phyloP scores from a whole-genome alignment of 2,888 invertebrate species.

The Callyntrura guangdongensis region DNA sequence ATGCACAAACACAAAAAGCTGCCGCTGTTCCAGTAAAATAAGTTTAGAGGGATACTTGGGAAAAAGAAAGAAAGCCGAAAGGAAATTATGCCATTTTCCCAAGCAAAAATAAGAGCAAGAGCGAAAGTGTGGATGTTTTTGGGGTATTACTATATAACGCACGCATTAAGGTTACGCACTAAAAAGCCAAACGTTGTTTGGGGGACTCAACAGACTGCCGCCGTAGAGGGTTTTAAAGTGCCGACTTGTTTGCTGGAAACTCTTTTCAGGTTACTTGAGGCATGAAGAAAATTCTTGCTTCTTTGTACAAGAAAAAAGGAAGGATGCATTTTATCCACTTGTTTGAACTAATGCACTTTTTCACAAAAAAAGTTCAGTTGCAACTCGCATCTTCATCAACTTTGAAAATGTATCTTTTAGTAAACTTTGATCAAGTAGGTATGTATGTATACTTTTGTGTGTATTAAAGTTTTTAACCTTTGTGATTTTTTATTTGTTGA shows the following conservation, averaged over 20 bases:
- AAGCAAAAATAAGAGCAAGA: background rate
- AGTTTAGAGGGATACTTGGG: slow-evolving; percentile 45
- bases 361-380: slow-evolving; percentile 4
- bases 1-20: slow-evolving; percentile 77
- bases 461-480: background rate
- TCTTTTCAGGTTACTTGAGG: slow-evolving; percentile 54
- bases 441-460: background rate
- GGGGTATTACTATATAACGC: background rate
- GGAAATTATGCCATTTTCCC: slow-evolving; percentile 55
- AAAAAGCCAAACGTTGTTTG: slow-evolving; percentile 47
- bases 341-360: slow-evolving; percentile 56
- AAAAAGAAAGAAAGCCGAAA: slow-evolving; percentile 3
- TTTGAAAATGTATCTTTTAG: background rate
- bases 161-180: background rate
- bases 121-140: background rate
- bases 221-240: slow-evolving; percentile 44
- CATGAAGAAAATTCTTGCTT: slow-evolving; percentile 66
- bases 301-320: slow-evolving; percentile 28
- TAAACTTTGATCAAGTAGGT: background rate
- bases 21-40: slow-evolving; percentile 11
- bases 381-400: background rate
- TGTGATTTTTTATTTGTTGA: slow-evolving; percentile 50
- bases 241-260: slow-evolving; percentile 45
- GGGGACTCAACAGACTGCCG: background rate
- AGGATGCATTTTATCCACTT: slow-evolving; percentile 63